phyloP scores from a whole-genome alignment of 1,140 invertebrate genomes.

The Anoplophora glabripennis region DNA sequence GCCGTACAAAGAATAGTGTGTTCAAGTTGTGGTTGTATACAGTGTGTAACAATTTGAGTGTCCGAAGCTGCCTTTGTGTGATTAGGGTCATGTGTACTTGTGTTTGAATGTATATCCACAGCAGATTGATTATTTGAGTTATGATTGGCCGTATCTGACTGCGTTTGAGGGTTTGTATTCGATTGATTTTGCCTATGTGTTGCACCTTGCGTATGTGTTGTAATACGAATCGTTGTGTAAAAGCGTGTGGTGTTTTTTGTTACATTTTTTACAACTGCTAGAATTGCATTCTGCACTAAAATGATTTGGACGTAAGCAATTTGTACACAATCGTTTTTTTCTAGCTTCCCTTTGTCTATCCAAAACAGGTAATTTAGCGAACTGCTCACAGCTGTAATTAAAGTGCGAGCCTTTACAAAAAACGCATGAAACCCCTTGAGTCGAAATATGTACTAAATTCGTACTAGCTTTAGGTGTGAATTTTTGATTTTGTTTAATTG shows the following conservation, averaged over 20 bases:
- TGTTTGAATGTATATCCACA: background rate
- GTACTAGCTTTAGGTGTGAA: background rate
- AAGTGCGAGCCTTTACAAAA: conserved; percentile 1
- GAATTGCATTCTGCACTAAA: conserved; percentile 3
- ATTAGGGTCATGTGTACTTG: too few species aligned
- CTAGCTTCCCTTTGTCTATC: conserved; percentile 6
- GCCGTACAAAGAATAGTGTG: conserved; percentile 10
- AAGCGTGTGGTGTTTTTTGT: too few species aligned
- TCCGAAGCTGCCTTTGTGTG: too few species aligned
- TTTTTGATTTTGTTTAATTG: background rate
- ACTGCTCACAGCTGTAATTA: conserved; percentile 13
- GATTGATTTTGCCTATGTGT: background rate
- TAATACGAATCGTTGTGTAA: too few species aligned
- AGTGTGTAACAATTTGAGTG: too few species aligned
- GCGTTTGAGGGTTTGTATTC: background rate
- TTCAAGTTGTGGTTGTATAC: background rate
- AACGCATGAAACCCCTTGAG: background rate
- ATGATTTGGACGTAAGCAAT: conserved; percentile 17
- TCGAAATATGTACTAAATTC: background rate
- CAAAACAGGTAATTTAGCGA: conserved; percentile 7
- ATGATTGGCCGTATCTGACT: background rate
- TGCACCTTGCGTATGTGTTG: background rate
- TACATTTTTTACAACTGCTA: too few species aligned
- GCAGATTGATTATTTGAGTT: conserved; percentile 4
- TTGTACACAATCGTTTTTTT: background rate